Evolutionary conservation across 2,888 invertebrate species (phyloP), one percentile per base, ranked within the genome.

Genomic region (Drosophila histrio): DNA sequence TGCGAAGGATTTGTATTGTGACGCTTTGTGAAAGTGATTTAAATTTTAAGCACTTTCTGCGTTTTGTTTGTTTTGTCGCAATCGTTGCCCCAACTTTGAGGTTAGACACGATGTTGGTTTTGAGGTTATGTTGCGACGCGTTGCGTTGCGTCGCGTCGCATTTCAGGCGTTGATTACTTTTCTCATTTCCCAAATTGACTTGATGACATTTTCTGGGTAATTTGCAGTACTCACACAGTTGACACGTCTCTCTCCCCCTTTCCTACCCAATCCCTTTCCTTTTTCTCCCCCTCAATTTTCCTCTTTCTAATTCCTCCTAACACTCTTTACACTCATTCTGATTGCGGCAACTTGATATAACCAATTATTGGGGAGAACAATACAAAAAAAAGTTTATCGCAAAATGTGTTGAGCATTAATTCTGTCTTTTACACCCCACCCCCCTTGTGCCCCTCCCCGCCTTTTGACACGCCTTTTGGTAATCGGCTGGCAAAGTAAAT

Each of bases 201-300:
- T 84, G 84, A 87, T 87, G 87, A 84, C 87, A 84, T 84, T 84
- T 79, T 84, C 77, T 52, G 85, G 79, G 84, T 82, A 84, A 84
- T 84, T 84, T 87, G 78, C 79, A 79, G 59, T 8, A 36, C 26
- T 49, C 53, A 38, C 36, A 8, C 34, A 28, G 36, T 47, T 52
- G 32, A 43, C 43, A 47, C 36, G 15, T 30, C 24, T 41, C 15
- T 13, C 1, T 8, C 13, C 6, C 11, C 8, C 6, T 7, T 2
- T 24, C 8, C 9, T 6, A 8, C 2, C 52, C 8, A 9, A 0
- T 3, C 15, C 2, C 49, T 1, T 5, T 15, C 15, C 7, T 21
- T 15, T 17, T 2, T 21, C 7, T 7, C 38, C 19, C 11, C 15
- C 9, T 8, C 24, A 1, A 7, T 17, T 8, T 13, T 11, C 3